These are phyloP conservation scores for Sakesphorus luctuosus DNA, from an alignment of 2,113 vertebrate genomes.

Conservation along the genomic window DNA sequence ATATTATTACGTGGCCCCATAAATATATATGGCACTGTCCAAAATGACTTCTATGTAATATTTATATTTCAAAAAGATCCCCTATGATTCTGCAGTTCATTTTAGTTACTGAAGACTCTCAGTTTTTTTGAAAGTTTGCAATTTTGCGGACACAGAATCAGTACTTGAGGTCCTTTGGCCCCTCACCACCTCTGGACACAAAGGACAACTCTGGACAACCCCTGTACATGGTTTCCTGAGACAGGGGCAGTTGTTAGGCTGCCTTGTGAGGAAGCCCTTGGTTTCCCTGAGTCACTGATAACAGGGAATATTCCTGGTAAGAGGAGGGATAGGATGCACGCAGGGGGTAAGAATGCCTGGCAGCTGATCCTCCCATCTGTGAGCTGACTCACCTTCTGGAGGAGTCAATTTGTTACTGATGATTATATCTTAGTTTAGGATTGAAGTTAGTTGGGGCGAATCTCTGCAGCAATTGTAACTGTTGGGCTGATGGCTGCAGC, in stretches of 20 bases:
- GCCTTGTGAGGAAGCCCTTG: neutral
- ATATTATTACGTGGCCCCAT: constrained; percentile 23
- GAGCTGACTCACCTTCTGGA: neutral
- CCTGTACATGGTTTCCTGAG: neutral
- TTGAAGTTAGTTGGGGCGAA: neutral
- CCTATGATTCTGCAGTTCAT: neutral
- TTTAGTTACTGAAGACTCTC: neutral
- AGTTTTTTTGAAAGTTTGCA: neutral
- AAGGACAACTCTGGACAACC: neutral
- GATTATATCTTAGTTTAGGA: neutral
- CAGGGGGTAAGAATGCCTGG: accelerated
- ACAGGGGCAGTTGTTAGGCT: neutral
- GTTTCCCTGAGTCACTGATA: neutral
- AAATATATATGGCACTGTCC: constrained; percentile 22
- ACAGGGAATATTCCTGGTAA: neutral
- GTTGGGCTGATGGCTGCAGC: neutral
- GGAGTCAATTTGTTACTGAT: neutral
- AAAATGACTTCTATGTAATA: constrained; percentile 7
- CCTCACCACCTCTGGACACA: neutral
- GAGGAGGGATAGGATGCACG: neutral
- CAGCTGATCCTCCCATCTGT: neutral
- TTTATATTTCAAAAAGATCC: constrained; percentile 12
- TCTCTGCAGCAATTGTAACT: neutral
- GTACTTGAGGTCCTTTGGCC: neutral
- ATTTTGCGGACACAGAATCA: neutral